Conservation (phyloP, 2,113 vertebrate genomes). For the Cricetomys ansorgei region DNA sequence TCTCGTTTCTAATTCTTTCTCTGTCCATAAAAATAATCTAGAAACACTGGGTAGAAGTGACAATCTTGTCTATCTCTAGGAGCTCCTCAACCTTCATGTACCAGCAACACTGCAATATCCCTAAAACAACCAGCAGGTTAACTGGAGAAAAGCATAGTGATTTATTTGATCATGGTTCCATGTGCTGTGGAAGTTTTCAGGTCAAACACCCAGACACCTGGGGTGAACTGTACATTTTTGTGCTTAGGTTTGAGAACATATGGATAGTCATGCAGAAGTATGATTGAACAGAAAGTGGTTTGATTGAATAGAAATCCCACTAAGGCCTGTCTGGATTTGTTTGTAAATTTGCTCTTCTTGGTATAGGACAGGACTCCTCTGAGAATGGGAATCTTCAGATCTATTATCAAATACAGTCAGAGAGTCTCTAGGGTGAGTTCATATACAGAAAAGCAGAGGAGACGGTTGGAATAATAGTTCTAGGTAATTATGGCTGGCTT, state of each 20-base stretch:
- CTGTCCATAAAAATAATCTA: not conserved
- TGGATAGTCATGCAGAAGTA: not conserved
- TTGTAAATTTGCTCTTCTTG: no score
- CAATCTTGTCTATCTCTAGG: not conserved
- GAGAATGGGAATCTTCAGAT: not conserved
- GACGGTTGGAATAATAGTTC: not conserved
- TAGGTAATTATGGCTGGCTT: not conserved
- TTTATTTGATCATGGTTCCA: not conserved
- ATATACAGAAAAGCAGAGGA: not conserved
- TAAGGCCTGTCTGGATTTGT: not conserved
- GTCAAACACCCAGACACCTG: not conserved
- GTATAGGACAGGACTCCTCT: not conserved
- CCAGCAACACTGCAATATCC: not conserved
- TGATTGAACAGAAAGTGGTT: not conserved
- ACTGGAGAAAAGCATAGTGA: not conserved
- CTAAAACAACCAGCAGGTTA: not conserved
- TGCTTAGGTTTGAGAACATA: not conserved
- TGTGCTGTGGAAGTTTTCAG: not conserved
- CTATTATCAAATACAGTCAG: not conserved
- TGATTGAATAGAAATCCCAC: not conserved
- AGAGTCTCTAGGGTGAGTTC: not conserved
- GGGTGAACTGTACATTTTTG: not conserved
- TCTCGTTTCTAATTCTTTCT: not conserved
- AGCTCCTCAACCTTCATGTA: not conserved
- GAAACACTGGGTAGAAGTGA: not conserved